phyloP scores from a whole-genome alignment of 2,888 invertebrate genomes.

The Xanthia icteritia region DNA sequence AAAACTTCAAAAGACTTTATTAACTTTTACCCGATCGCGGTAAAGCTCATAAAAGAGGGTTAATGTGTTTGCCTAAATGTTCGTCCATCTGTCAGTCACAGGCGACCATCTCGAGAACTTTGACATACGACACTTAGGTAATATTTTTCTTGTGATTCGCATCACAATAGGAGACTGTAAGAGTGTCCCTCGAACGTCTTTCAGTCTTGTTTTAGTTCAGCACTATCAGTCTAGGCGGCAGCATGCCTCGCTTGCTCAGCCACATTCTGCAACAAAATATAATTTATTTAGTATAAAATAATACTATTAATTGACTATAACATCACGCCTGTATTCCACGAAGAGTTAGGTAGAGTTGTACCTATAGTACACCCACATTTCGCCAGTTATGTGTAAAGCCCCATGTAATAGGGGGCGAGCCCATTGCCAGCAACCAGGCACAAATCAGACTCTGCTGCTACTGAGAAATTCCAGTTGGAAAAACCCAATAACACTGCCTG shows the following conservation, averaged over 20 bases:
- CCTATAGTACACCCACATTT: no score
- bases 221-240: conserved; percentile 85
- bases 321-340: no score
- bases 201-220: conserved; percentile 80
- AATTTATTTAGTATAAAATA: no score
- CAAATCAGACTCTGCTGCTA: no score
- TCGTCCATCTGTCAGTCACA: not conserved
- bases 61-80: not conserved
- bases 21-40: not conserved
- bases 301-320: no score
- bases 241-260: conserved; percentile 91
- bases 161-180: conserved; percentile 15
- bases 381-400: no score
- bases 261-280: conserved; percentile 91
- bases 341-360: no score
- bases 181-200: conserved; percentile 1
- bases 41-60: not conserved
- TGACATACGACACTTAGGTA: conserved; percentile 12
- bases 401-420: no score
- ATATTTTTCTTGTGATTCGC: not conserved
- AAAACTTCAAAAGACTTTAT: not conserved
- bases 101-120: not conserved
- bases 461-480: no score
- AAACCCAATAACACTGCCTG: no score
- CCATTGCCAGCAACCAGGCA: no score